Percentiles rank a stretch among this genome's conserved stretches.
phyloP scores from a whole-genome alignment of 2,113 vertebrate genomes.

The Macrotis lagotis region DNA sequence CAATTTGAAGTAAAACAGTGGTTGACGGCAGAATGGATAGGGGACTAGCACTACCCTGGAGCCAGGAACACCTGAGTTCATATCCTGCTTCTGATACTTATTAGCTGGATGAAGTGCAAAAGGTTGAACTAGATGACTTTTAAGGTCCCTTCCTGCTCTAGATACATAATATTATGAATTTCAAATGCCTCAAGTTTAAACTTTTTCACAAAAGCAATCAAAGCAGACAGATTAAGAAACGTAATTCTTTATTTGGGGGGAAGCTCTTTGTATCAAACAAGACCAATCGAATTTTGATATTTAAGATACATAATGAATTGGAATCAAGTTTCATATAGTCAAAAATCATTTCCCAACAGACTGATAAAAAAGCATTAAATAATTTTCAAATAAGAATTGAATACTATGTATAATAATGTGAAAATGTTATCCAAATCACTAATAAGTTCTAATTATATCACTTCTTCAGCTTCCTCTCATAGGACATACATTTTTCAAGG shows the following conservation, averaged over 20 bases:
- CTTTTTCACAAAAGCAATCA: not conserved
- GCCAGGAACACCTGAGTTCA: not conserved
- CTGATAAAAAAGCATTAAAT: not conserved
- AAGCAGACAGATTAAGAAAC: not conserved
- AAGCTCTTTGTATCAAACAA: not conserved
- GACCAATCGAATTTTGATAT: not conserved
- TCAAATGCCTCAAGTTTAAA: not conserved
- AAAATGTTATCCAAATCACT: not conserved
- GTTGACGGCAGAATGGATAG: not conserved
- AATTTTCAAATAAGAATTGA: not conserved
- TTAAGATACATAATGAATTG: not conserved
- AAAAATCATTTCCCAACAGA: not conserved
- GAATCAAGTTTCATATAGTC: not conserved
- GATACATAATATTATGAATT: not conserved
- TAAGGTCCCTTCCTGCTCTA: too few species aligned
- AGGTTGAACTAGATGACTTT: not conserved
- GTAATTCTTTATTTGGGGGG: not conserved
- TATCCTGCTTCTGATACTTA: not conserved
- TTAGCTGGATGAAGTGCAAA: not conserved
- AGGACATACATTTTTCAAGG: not conserved
- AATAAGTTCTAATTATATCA: not conserved
- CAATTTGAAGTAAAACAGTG: not conserved
- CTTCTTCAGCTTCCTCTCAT: not conserved
- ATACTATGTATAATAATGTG: not conserved
- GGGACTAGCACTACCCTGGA: not conserved